Conservation (phyloP, 2,888 invertebrate genomes). For the Drosophila borborema region DNA sequence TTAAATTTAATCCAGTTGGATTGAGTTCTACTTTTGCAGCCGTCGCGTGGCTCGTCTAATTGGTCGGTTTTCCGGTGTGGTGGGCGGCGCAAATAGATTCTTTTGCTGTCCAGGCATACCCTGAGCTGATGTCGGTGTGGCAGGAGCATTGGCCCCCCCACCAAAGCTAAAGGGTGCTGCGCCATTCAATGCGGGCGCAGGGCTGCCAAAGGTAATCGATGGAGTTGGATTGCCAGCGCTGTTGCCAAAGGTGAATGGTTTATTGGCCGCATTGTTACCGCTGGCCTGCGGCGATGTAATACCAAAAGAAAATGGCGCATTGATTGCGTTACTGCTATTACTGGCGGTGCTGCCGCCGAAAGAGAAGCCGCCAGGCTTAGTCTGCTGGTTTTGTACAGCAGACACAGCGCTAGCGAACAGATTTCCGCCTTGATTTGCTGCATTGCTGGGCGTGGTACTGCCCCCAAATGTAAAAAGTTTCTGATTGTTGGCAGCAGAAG, state of each 20-base stretch:
- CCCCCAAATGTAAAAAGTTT: constrained; percentile 66
- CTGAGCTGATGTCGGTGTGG: constrained; percentile 22
- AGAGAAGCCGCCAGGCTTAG: constrained; percentile 60
- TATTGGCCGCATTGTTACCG: constrained; percentile 35
- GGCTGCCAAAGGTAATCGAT: constrained; percentile 56
- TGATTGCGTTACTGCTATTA: constrained; percentile 8
- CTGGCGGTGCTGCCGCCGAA: constrained; percentile 43
- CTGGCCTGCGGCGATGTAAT: constrained; percentile 7
- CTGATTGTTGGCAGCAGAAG: constrained; percentile 26
- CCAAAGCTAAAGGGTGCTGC: constrained; percentile 63
- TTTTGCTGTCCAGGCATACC: constrained; percentile 47
- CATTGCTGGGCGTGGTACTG: constrained; percentile 16
- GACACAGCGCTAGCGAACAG: constrained; percentile 64
- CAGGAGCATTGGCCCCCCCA: neutral
- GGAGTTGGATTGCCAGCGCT: constrained; percentile 7
- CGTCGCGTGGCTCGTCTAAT: constrained; percentile 81
- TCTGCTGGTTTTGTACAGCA: constrained; percentile 27
- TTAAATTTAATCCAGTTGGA: neutral
- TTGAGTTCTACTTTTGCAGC: constrained; percentile 65
- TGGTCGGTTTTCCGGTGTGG: constrained; percentile 60
- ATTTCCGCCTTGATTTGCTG: constrained; percentile 45
- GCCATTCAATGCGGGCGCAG: constrained; percentile 17
- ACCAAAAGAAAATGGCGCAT: constrained; percentile 66
- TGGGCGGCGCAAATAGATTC: constrained; percentile 62
- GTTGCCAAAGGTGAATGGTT: constrained; percentile 66